Percentiles rank a stretch among this genome's conserved stretches.
These are phyloP conservation scores for Drosophila virilis DNA, from an alignment of 1,140 invertebrate genomes.

Conservation along the genomic window DNA sequence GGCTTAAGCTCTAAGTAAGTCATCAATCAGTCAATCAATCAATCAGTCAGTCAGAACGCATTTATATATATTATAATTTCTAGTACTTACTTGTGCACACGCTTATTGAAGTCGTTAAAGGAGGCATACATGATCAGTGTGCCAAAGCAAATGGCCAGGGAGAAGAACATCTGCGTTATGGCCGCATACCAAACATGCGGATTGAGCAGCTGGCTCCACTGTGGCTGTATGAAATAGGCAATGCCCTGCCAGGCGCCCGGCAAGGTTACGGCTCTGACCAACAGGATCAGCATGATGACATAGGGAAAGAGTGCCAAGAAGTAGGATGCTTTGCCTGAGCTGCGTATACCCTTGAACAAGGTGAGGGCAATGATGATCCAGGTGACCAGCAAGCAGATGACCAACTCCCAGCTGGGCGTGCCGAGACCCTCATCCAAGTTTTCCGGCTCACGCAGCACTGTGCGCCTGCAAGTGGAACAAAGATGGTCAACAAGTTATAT, in stretches of 20 bases:
- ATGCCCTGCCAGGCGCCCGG: slow-evolving; percentile 91
- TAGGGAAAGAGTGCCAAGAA: slow-evolving; percentile 92
- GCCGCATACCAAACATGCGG: slow-evolving; percentile 92
- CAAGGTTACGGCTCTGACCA: slow-evolving; percentile 89
- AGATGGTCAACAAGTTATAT: no score
- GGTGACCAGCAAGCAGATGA: slow-evolving; percentile 88
- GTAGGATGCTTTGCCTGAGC: slow-evolving; percentile 88
- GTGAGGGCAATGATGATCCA: slow-evolving; percentile 90
- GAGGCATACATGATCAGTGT: slow-evolving; percentile 92
- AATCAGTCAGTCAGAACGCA: no score
- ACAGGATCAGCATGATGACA: slow-evolving; percentile 88
- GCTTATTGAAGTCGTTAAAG: slow-evolving; percentile 92
- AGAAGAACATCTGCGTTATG: slow-evolving; percentile 94
- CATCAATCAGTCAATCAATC: no score
- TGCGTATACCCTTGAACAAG: slow-evolving; percentile 87
- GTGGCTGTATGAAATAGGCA: slow-evolving; percentile 89
- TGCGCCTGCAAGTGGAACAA: slow-evolving; percentile 83
- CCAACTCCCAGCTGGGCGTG: slow-evolving; percentile 87
- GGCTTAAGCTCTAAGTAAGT: no score
- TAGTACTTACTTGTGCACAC: slow-evolving; percentile 89
- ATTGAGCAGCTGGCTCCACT: slow-evolving; percentile 89
- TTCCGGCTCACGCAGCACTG: slow-evolving; percentile 86
- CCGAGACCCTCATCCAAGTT: slow-evolving; percentile 87
- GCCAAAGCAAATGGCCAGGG: slow-evolving; percentile 92
- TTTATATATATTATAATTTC: neutral